phyloP scores from a whole-genome alignment of 2,888 invertebrate species.

The Eupithecia exiguata region DNA sequence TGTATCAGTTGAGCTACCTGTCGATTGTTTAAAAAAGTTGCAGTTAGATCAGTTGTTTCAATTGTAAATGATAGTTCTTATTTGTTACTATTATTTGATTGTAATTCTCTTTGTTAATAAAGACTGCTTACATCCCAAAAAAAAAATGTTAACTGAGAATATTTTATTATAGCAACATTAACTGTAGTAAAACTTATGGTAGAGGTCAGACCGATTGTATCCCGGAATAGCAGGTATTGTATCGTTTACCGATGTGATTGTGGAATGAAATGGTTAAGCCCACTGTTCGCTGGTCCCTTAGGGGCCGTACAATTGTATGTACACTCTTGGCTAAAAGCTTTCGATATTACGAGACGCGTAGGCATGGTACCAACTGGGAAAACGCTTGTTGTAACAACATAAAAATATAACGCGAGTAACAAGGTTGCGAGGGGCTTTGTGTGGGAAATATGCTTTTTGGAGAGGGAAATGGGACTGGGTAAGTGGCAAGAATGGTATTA shows the following conservation, averaged over 20 bases:
- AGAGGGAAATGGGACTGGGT: constrained; percentile 32
- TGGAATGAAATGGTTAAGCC: constrained; percentile 49
- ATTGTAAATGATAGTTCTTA: too few relatives aligned
- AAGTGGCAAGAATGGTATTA: constrained; percentile 19
- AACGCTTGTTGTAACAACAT: constrained; percentile 45
- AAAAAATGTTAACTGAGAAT: too few relatives aligned
- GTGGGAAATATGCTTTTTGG: constrained; percentile 34
- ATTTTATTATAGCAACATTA: too few relatives aligned
- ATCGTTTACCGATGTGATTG: constrained; percentile 55
- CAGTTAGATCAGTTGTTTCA: too few relatives aligned
- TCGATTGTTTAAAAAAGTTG: too few relatives aligned
- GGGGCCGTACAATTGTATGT: constrained; percentile 49
- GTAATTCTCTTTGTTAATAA: too few relatives aligned
- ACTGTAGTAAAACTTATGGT: not conserved
- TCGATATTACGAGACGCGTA: constrained; percentile 46
- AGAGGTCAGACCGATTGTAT: constrained; percentile 46
- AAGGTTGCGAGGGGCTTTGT: constrained; percentile 42
- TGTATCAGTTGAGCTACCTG: too few relatives aligned
- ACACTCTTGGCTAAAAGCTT: constrained; percentile 47
- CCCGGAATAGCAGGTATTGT: constrained; percentile 45
- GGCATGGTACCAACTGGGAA: constrained; percentile 31
- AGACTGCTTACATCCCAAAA: too few relatives aligned
- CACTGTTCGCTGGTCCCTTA: constrained; percentile 51
- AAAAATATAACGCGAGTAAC: constrained; percentile 45
- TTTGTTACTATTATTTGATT: too few relatives aligned